A percentile compares a stretch with the other conserved stretches of the same genome.
Evolutionary conservation across 1,140 invertebrate species (phyloP).

Genomic region (Drosophila murphyi): DNA sequence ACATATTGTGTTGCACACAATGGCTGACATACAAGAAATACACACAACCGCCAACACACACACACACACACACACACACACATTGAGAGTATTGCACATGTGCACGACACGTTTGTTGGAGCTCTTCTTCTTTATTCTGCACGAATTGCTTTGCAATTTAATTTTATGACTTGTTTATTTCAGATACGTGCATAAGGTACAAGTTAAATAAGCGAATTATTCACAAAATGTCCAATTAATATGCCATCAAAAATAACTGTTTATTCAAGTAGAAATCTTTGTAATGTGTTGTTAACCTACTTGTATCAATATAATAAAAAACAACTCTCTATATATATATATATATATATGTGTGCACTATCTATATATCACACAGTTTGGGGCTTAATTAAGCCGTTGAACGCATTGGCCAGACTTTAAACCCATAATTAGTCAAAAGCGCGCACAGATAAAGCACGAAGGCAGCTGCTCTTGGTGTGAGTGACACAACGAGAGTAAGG

Average conservation of each 20-base stretch:
- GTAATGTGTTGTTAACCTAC: no score
- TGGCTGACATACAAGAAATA: constrained; percentile 43
- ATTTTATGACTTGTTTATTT: constrained; percentile 62
- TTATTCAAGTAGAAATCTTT: not conserved
- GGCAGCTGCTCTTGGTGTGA: no score
- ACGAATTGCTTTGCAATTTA: constrained; percentile 53
- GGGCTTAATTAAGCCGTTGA: constrained; percentile 75
- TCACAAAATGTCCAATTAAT: constrained; percentile 44
- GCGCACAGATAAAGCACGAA: constrained; percentile 67
- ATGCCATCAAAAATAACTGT: not conserved
- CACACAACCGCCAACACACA: constrained; percentile 10
- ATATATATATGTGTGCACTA: constrained; percentile 6
- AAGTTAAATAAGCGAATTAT: constrained; percentile 30
- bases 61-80: constrained; percentile 8
- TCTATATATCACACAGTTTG: constrained; percentile 8
- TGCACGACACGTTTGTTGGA: constrained; percentile 50
- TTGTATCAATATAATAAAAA: no score
- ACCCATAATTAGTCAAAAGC: constrained; percentile 77
- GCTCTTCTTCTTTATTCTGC: constrained; percentile 22
- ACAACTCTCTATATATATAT: not conserved
- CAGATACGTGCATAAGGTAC: constrained; percentile 18
- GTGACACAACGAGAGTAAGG: constrained; percentile 15
- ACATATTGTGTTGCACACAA: constrained; percentile 73
- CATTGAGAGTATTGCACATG: constrained; percentile 38
- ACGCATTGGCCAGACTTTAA: constrained; percentile 54